Percentiles rank a stretch among this genome's conserved stretches.
Conservation (phyloP, 2,797 vertebrate genomes). For the Cryptoprocta ferox region DNA sequence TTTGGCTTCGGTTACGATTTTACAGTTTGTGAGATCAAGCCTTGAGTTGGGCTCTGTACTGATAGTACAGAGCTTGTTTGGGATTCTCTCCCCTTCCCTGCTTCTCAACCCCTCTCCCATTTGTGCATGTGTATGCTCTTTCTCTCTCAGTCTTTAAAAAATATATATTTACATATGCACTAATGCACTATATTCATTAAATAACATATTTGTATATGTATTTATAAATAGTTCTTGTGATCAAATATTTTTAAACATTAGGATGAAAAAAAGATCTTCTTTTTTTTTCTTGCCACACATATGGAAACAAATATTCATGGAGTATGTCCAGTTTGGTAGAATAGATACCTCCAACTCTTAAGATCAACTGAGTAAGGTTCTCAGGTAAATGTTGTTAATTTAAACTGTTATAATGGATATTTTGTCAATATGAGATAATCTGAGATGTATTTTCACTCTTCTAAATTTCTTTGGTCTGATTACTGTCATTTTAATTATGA, state of each 20-base stretch:
- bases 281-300: background rate
- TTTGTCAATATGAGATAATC: background rate
- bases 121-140: too few species aligned
- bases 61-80: too few species aligned
- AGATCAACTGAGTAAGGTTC: background rate
- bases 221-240: background rate
- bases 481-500: slow-evolving; percentile 37
- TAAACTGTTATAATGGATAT: background rate
- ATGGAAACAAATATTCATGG: background rate
- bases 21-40: too few species aligned
- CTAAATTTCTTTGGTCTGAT: slow-evolving; percentile 37
- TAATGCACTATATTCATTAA: background rate
- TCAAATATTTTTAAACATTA: slow-evolving; percentile 46
- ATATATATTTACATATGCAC: background rate
- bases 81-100: too few species aligned
- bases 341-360: background rate
- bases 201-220: background rate
- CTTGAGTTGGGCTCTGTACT: too few species aligned
- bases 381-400: background rate
- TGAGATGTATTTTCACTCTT: slow-evolving; percentile 11
- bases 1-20: too few species aligned
- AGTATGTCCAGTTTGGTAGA: background rate
- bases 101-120: too few species aligned
- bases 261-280: background rate
- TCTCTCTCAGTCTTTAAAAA: too few species aligned